These are phyloP conservation scores for Pocillopora verrucosa DNA, from an alignment of 64 coral and sea anemone species.

Conservation along the genomic window DNA sequence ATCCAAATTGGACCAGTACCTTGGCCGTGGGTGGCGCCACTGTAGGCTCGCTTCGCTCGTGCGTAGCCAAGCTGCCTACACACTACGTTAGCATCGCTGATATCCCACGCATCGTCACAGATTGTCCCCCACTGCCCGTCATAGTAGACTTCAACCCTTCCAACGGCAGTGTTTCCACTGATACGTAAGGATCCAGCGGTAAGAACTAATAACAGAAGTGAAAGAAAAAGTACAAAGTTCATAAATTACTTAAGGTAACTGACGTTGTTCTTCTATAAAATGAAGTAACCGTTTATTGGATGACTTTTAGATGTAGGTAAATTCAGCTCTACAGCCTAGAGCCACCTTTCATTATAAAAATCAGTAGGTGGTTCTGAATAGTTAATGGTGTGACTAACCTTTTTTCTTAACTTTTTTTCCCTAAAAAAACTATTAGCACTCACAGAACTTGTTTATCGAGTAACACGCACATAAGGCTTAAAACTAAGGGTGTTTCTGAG, in stretches of 20 bases:
- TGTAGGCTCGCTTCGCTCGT: not conserved
- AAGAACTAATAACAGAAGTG: not conserved
- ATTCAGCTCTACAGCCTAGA: too few relatives aligned
- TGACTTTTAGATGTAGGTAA: too few relatives aligned
- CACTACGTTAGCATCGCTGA: conserved; percentile 14
- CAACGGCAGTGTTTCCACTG: not conserved
- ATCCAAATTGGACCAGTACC: conserved; percentile 1
- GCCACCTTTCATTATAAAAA: too few relatives aligned
- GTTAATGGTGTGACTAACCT: too few relatives aligned
- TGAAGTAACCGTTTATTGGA: too few relatives aligned
- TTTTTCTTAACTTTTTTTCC: too few relatives aligned
- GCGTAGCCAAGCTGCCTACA: conserved; percentile 39
- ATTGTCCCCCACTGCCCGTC: conserved; percentile 32
- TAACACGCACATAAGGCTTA: too few relatives aligned
- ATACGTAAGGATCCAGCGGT: not conserved
- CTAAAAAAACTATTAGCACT: too few relatives aligned
- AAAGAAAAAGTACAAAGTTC: not conserved
- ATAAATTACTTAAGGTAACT: not conserved
- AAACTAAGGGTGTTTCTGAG: too few relatives aligned
- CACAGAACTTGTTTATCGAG: too few relatives aligned
- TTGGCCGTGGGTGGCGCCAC: not conserved
- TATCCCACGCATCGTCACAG: conserved; percentile 49
- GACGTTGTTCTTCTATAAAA: too few relatives aligned
- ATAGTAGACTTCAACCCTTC: conserved; percentile 33
- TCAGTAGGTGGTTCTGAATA: too few relatives aligned